Conservation (phyloP, 2,113 vertebrate species). For the Suricata suricatta region DNA sequence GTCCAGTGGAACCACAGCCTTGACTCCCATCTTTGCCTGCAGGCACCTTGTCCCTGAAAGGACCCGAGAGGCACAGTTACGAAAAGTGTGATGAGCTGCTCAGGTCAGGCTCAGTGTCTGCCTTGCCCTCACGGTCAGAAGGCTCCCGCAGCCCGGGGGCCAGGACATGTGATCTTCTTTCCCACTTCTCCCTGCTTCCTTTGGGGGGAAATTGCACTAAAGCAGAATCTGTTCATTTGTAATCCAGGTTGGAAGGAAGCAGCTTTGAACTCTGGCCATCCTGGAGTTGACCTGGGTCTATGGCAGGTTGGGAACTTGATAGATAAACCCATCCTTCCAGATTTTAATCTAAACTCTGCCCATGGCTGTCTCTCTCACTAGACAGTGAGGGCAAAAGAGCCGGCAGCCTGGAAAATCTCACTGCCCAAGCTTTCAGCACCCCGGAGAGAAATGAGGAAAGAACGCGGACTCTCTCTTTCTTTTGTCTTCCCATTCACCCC, state of each 20-base stretch:
- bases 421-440: background rate
- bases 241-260: background rate
- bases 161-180: background rate
- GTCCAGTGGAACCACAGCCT: background rate
- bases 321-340: background rate
- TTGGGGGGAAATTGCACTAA: background rate
- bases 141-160: background rate
- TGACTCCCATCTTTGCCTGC: background rate
- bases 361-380: background rate
- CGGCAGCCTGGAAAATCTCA: background rate
- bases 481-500: background rate
- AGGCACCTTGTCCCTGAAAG: background rate
- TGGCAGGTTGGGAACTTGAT: background rate
- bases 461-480: background rate
- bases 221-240: slow-evolving; percentile 8
- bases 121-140: background rate
- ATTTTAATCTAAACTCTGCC: slow-evolving; percentile 26
- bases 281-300: background rate
- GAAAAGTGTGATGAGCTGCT: slow-evolving; percentile 38
- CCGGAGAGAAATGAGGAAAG: background rate
- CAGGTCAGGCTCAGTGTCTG: background rate
- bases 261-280: background rate
- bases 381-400: background rate
- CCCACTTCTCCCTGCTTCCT: background rate
- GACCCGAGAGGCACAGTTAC: background rate